phyloP scores from a whole-genome alignment of 2,113 vertebrate genomes.

The Sinocyclocheilus anshuiensis region DNA sequence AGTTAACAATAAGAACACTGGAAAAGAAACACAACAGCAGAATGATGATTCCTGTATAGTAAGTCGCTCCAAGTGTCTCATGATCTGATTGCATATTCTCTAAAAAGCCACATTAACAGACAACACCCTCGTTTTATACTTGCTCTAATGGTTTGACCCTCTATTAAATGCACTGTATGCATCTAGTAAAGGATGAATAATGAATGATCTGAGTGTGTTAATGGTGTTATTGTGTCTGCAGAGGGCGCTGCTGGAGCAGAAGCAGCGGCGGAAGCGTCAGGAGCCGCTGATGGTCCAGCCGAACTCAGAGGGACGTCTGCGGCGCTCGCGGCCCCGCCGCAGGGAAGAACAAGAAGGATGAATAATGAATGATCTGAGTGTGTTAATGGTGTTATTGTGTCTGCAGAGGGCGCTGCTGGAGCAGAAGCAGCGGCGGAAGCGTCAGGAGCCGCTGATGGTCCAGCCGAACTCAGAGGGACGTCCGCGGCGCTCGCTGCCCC shows the following conservation, averaged over 20 bases:
- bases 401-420: constrained; percentile 87
- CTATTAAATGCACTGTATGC: background rate
- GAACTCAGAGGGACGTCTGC: constrained; percentile 83
- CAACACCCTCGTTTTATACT: background rate
- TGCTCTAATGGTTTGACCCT: background rate
- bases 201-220: background rate
- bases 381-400: background rate
- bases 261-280: constrained; percentile 88
- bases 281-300: constrained; percentile 93
- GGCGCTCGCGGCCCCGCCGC: constrained; percentile 74
- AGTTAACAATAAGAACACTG: background rate
- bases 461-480: constrained; percentile 89
- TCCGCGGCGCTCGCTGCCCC: constrained; percentile 75
- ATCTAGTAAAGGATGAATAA: background rate
- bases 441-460: constrained; percentile 90
- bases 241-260: constrained; percentile 91
- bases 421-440: constrained; percentile 90
- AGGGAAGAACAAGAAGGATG: constrained; percentile 86
- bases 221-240: constrained; percentile 56
- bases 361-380: background rate
- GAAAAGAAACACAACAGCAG: background rate
- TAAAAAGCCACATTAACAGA: background rate
- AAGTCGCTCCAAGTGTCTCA: background rate
- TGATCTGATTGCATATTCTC: background rate
- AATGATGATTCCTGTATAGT: background rate